A percentile compares a stretch with the other conserved stretches of the same genome.
Conservation (phyloP, 2,797 vertebrate genomes). For the Gymnothorax javanicus region DNA sequence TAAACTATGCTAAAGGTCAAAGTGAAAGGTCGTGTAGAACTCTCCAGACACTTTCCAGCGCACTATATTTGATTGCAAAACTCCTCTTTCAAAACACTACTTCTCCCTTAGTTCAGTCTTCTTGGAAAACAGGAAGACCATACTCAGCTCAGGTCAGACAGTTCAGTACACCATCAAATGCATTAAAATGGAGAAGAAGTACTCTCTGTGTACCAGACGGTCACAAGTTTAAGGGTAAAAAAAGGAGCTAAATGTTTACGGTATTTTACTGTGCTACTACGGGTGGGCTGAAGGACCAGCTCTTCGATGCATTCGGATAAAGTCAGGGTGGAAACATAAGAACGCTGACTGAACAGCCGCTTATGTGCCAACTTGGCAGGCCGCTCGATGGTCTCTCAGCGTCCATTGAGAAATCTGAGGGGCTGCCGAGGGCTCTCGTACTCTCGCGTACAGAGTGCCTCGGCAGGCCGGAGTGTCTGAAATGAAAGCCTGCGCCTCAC, state of each 20-base stretch:
- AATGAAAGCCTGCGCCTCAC: conserved; percentile 59
- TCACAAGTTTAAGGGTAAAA: not conserved
- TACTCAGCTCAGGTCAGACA: not conserved
- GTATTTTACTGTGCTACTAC: not conserved
- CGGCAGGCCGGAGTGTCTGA: conserved; percentile 41
- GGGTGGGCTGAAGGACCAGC: not conserved
- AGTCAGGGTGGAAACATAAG: conserved; percentile 11
- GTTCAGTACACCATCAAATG: not conserved
- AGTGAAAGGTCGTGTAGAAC: not conserved
- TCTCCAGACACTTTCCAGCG: not conserved
- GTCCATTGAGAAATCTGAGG: conserved; percentile 62
- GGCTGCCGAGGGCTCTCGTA: conserved; percentile 45
- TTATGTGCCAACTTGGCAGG: conserved; percentile 66
- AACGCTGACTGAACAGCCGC: conserved; percentile 49
- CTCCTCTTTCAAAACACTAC: not conserved
- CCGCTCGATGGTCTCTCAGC: conserved; percentile 52
- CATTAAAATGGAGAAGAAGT: not conserved
- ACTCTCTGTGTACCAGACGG: not conserved
- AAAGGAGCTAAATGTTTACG: not conserved
- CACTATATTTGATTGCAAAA: not conserved
- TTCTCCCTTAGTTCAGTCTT: not conserved
- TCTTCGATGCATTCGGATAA: not conserved
- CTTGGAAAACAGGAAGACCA: not conserved
- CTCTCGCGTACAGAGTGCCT: conserved; percentile 40
- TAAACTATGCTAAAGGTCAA: not conserved